phyloP scores from a whole-genome alignment of 2,797 vertebrate species.

The Thaleichthys pacificus region DNA sequence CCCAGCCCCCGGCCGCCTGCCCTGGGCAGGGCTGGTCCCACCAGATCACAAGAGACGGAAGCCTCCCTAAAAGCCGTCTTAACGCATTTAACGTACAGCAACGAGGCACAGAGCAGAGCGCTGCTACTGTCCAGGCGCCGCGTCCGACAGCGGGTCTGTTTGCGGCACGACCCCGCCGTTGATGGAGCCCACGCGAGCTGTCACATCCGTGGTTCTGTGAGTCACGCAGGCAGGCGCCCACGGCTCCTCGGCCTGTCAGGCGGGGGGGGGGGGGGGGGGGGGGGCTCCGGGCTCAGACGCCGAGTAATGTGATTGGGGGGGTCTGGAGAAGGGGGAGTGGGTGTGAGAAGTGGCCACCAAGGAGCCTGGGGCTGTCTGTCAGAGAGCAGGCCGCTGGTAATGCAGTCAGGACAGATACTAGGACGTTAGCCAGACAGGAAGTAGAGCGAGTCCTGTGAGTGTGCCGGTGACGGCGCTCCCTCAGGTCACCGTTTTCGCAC shows the following conservation, averaged over 20 bases:
- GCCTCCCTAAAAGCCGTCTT: background rate
- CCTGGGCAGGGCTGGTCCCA: no score
- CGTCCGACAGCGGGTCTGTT: constrained; percentile 17
- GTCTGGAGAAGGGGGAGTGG: constrained; percentile 47
- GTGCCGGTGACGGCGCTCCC: background rate
- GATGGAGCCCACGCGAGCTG: constrained; percentile 39
- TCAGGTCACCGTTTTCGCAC: background rate
- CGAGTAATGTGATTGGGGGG: constrained; percentile 15
- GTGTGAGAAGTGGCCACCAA: constrained; percentile 42
- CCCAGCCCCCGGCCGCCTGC: no score
- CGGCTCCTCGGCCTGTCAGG: no score
- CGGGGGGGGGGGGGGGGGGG: no score
- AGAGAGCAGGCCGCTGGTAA: constrained; percentile 42
- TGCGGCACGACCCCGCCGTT: constrained; percentile 21
- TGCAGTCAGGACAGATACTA: constrained; percentile 42
- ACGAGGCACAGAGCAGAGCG: constrained; percentile 5
- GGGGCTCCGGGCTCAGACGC: no score
- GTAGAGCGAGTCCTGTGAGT: constrained; percentile 10
- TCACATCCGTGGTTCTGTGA: constrained; percentile 42
- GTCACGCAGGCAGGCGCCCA: constrained; percentile 29
- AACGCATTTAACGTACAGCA: background rate
- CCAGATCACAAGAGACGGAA: no score
- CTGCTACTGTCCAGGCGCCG: constrained; percentile 47
- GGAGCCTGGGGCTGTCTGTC: constrained; percentile 40
- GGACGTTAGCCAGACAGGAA: constrained; percentile 46